These are phyloP conservation scores for Poicephalus gulielmi DNA, from an alignment of 2,113 vertebrate species.

Conservation along the genomic window DNA sequence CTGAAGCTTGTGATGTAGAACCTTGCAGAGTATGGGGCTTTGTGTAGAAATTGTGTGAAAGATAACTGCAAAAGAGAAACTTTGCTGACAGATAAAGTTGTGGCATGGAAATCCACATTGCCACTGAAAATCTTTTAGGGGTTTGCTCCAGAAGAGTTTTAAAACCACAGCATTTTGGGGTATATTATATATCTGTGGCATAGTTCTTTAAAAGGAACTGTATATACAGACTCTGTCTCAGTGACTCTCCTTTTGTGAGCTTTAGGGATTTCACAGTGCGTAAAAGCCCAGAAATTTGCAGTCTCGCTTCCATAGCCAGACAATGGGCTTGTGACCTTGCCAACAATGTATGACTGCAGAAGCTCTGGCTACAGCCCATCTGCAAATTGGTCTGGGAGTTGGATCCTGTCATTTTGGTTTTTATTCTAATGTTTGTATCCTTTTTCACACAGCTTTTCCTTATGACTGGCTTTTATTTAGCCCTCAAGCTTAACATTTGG, in stretches of 20 bases:
- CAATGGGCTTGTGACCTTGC: constrained; percentile 24
- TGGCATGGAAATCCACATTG: not conserved
- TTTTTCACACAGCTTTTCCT: constrained; percentile 27
- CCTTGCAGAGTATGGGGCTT: not conserved
- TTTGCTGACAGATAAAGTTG: not conserved
- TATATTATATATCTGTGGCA: not conserved
- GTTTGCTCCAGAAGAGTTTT: not conserved
- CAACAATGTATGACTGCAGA: not conserved
- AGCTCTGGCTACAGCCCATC: not conserved
- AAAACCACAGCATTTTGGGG: not conserved
- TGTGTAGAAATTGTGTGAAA: not conserved
- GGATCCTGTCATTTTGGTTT: not conserved
- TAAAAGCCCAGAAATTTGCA: constrained; percentile 3
- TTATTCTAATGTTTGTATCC: constrained; percentile 33
- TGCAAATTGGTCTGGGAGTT: not conserved
- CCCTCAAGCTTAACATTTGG: constrained; percentile 53
- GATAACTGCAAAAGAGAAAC: not conserved
- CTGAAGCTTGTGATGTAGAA: not conserved
- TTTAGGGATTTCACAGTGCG: not conserved
- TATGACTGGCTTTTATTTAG: constrained; percentile 43
- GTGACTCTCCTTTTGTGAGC: not conserved
- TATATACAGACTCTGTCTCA: not conserved
- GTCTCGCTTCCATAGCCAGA: not conserved
- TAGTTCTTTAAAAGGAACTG: not conserved
- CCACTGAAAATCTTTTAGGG: not conserved